Evolutionary conservation across 2,797 vertebrate species (phyloP).

Genomic region (Hoplostethus mediterraneus): DNA sequence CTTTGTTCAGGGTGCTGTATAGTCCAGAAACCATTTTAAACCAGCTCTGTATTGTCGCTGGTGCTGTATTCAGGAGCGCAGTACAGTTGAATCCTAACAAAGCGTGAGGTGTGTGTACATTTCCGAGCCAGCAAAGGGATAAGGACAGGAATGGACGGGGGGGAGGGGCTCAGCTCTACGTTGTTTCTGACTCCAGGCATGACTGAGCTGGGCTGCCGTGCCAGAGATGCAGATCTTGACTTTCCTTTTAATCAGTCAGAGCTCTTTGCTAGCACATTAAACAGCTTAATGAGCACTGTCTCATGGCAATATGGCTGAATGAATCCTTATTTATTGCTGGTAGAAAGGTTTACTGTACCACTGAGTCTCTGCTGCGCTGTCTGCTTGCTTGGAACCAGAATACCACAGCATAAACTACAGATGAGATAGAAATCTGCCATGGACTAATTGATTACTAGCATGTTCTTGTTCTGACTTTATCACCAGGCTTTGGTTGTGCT

Average conservation of each 20-base stretch:
- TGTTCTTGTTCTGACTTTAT: slow-evolving; percentile 31
- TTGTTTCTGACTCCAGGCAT: slow-evolving; percentile 64
- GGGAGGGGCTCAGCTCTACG: slow-evolving; percentile 58
- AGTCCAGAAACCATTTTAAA: slow-evolving; percentile 18
- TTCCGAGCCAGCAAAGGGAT: slow-evolving; percentile 42
- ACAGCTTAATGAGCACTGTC: slow-evolving; percentile 69
- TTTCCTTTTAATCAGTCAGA: slow-evolving; percentile 75
- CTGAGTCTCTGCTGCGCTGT: slow-evolving; percentile 36
- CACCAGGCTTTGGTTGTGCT: slow-evolving; percentile 22
- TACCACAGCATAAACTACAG: slow-evolving; percentile 34
- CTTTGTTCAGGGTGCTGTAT: slow-evolving; percentile 11
- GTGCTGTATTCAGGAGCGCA: slow-evolving; percentile 13
- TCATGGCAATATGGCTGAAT: slow-evolving; percentile 59
- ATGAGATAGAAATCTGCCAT: slow-evolving; percentile 50
- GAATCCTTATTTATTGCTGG: slow-evolving; percentile 47
- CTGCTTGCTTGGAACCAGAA: slow-evolving; percentile 45
- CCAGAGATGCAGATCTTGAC: slow-evolving; percentile 54
- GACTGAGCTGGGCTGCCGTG: slow-evolving; percentile 50
- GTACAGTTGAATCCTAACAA: slow-evolving; percentile 31
- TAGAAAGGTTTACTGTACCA: slow-evolving; percentile 45
- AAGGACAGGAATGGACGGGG: slow-evolving; percentile 42
- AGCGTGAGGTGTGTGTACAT: slow-evolving; percentile 46
- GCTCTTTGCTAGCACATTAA: slow-evolving; percentile 57
- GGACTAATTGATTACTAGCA: slow-evolving; percentile 40
- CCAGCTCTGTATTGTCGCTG: slow-evolving; percentile 9